phyloP scores from a whole-genome alignment of 2,888 invertebrate genomes.

The Lissonota sp. region DNA sequence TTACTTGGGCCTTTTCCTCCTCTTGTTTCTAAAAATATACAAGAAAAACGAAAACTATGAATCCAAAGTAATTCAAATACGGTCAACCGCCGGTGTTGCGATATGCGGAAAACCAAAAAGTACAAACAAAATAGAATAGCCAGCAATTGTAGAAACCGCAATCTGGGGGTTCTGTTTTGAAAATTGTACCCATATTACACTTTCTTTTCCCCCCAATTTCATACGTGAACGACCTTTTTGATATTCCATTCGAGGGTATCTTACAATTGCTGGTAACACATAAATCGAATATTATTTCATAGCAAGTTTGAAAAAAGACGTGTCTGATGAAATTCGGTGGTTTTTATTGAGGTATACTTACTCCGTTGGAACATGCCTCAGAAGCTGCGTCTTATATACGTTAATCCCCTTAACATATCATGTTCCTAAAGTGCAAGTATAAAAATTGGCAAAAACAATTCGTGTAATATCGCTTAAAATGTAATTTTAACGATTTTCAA shows the following conservation, averaged over 20 bases:
- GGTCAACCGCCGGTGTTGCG: conserved; percentile 68
- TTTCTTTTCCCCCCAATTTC: too few species aligned
- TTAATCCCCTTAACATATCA: conserved; percentile 81
- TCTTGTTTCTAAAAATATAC: conserved; percentile 89
- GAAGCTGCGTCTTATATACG: conserved; percentile 77
- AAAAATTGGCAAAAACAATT: conserved; percentile 77
- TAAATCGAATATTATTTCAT: conserved; percentile 67
- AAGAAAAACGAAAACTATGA: conserved; percentile 69
- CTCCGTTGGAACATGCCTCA: conserved; percentile 79
- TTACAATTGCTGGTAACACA: conserved; percentile 76
- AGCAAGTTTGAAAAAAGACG: conserved; percentile 38
- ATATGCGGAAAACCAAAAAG: conserved; percentile 58
- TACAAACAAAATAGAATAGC: conserved; percentile 72
- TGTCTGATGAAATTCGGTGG: conserved; percentile 41
- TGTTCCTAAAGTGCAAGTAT: conserved; percentile 80
- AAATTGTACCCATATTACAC: too few species aligned
- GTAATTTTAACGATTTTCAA: conserved; percentile 60
- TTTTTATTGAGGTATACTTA: conserved; percentile 75
- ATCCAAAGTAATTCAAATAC: conserved; percentile 57
- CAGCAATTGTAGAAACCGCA: conserved; percentile 72
- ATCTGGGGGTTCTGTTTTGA: too few species aligned
- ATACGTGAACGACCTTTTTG: not conserved
- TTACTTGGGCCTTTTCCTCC: conserved; percentile 88
- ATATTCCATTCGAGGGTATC: conserved; percentile 1
- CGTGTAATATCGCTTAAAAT: conserved; percentile 68